Conservation (phyloP, 2,113 vertebrate species). For the Gadus macrocephalus region DNA sequence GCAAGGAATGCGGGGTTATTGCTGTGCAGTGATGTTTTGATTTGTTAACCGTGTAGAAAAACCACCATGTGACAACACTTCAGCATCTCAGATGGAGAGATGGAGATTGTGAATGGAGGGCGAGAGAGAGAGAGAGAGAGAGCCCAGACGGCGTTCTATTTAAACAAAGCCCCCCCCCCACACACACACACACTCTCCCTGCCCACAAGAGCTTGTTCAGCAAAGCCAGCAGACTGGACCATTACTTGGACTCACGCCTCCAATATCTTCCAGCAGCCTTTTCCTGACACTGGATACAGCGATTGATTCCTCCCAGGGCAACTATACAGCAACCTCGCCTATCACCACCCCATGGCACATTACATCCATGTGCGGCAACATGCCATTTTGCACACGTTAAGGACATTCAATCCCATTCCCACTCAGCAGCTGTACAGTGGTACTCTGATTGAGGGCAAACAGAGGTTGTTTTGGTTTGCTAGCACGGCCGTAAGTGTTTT, state of each 20-base stretch:
- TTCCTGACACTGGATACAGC: conserved; percentile 46
- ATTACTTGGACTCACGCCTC: conserved; percentile 20
- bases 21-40: conserved; percentile 4
- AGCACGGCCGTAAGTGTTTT: conserved; percentile 15
- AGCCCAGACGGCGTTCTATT: neutral
- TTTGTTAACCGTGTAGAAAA: conserved; percentile 14
- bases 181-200: conserved; percentile 14
- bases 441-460: conserved; percentile 27
- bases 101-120: conserved; percentile 20
- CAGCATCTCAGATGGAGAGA: conserved; percentile 17
- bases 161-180: neutral
- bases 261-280: conserved; percentile 31
- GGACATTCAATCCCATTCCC: conserved; percentile 42
- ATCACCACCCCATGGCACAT: conserved; percentile 14
- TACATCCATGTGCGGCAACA: conserved; percentile 35
- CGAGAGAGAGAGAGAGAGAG: neutral
- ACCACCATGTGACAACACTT: conserved; percentile 4
- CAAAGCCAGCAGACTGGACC: conserved; percentile 32
- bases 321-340: conserved; percentile 4
- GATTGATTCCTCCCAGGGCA: conserved; percentile 51
- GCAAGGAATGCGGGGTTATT: conserved; percentile 18
- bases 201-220: conserved; percentile 54
- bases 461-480: conserved; percentile 1
- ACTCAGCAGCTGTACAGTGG: conserved; percentile 24
- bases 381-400: conserved; percentile 28